Evolutionary conservation across 2,113 vertebrate genomes (phyloP).

Genomic region (Trematocara nigrifrons): DNA sequence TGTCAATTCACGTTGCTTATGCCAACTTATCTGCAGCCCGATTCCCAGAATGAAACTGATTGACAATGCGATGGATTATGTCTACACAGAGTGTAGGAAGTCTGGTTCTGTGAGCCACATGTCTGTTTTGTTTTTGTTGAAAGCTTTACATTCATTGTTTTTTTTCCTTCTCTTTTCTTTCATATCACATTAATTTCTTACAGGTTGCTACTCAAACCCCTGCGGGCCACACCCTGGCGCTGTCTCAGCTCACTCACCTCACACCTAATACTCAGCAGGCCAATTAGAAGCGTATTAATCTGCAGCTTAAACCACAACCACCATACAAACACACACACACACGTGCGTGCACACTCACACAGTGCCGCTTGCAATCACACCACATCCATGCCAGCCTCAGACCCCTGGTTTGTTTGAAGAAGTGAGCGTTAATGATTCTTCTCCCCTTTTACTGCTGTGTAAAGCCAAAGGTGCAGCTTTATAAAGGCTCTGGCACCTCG

Average conservation of each 20-base stretch:
- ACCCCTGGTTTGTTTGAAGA: slow-evolving; percentile 57
- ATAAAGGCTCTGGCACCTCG: slow-evolving; percentile 61
- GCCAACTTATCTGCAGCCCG: background rate
- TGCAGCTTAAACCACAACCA: slow-evolving; percentile 56
- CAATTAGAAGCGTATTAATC: slow-evolving; percentile 73
- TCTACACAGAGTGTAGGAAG: background rate
- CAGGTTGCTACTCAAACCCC: background rate
- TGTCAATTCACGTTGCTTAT: background rate
- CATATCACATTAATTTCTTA: slow-evolving; percentile 6
- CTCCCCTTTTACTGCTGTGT: slow-evolving; percentile 58
- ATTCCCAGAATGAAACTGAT: background rate
- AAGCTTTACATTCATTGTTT: background rate
- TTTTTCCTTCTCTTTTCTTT: background rate
- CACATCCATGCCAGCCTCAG: slow-evolving; percentile 38
- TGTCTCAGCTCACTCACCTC: slow-evolving; percentile 41
- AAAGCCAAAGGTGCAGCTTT: slow-evolving; percentile 65
- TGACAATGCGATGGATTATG: background rate
- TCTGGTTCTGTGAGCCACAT: background rate
- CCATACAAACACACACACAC: background rate
- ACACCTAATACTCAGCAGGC: slow-evolving; percentile 62
- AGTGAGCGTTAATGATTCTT: slow-evolving; percentile 66
- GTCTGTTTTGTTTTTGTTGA: background rate
- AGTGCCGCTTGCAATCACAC: slow-evolving; percentile 13
- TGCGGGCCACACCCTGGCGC: slow-evolving; percentile 5
- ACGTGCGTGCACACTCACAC: background rate